Conservation (phyloP, 2,113 vertebrate species). For the Stictonetta naevosa region DNA sequence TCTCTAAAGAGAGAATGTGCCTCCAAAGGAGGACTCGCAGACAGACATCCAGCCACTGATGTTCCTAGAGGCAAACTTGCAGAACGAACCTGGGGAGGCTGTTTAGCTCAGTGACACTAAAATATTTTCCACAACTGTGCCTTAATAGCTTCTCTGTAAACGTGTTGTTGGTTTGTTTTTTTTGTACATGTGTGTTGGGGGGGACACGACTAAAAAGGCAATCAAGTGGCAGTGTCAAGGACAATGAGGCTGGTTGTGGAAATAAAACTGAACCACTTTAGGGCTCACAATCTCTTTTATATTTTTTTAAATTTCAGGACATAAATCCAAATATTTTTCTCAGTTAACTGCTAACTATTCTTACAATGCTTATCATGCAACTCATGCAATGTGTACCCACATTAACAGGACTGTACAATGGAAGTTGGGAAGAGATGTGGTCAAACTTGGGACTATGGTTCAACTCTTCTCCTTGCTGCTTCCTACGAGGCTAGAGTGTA, state of each 20-base stretch:
- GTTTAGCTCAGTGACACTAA: slow-evolving; percentile 1
- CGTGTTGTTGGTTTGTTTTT: neutral
- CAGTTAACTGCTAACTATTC: neutral
- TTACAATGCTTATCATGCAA: neutral
- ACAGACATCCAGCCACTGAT: neutral
- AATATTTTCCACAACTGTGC: slow-evolving; percentile 25
- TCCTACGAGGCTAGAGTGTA: neutral
- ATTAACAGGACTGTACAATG: neutral
- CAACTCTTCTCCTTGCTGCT: neutral
- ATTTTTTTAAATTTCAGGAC: neutral
- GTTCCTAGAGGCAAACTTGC: neutral
- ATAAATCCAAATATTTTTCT: neutral
- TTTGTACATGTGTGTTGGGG: too few relatives aligned
- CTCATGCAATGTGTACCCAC: fast-evolving
- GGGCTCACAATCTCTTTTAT: neutral
- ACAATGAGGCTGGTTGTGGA: neutral
- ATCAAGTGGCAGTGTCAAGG: neutral
- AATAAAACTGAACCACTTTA: neutral
- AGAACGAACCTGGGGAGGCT: neutral
- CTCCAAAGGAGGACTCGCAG: neutral
- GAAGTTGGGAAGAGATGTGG: neutral
- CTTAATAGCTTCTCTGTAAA: neutral
- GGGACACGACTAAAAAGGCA: neutral
- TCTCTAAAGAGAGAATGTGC: neutral
- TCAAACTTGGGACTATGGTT: neutral